Evolutionary conservation across 2,888 invertebrate species (phyloP).

Genomic region (Cosmopolites sordidus): DNA sequence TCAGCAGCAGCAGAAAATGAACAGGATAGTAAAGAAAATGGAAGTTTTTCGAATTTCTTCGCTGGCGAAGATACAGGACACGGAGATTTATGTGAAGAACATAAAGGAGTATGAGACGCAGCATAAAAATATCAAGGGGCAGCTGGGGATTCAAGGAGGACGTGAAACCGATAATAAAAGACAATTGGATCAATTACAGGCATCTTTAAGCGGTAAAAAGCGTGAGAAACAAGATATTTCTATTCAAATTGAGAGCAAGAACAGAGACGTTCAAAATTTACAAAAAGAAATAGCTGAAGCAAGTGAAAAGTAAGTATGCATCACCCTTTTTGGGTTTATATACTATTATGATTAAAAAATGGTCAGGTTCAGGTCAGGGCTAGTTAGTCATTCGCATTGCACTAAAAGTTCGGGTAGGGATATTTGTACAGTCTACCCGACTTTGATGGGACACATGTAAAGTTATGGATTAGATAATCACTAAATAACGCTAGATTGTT

Average conservation of each 20-base stretch:
- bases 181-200: constrained; percentile 46
- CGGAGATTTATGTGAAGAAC: neutral
- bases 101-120: neutral
- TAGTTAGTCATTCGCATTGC: too few relatives aligned
- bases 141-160: constrained; percentile 45
- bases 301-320: constrained; percentile 41
- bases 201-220: constrained; percentile 40
- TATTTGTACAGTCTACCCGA: too few relatives aligned
- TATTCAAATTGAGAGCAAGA: constrained; percentile 39
- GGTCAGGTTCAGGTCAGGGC: too few relatives aligned
- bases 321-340: neutral
- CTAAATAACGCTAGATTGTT: too few relatives aligned
- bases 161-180: constrained; percentile 39
- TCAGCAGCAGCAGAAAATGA: constrained; percentile 34
- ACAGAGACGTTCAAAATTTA: constrained; percentile 47
- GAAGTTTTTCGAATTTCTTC: constrained; percentile 8
- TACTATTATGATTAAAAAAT: too few relatives aligned
- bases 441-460: too few relatives aligned
- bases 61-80: constrained; percentile 10
- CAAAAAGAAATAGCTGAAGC: constrained; percentile 45
- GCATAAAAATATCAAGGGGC: constrained; percentile 42
- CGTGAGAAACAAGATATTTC: constrained; percentile 41
- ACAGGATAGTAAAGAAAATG: constrained; percentile 15
- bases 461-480: too few relatives aligned
- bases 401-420: too few relatives aligned